Evolutionary conservation across 1,140 invertebrate species (phyloP).

Genomic region (Amphibalanus amphitrite): DNA sequence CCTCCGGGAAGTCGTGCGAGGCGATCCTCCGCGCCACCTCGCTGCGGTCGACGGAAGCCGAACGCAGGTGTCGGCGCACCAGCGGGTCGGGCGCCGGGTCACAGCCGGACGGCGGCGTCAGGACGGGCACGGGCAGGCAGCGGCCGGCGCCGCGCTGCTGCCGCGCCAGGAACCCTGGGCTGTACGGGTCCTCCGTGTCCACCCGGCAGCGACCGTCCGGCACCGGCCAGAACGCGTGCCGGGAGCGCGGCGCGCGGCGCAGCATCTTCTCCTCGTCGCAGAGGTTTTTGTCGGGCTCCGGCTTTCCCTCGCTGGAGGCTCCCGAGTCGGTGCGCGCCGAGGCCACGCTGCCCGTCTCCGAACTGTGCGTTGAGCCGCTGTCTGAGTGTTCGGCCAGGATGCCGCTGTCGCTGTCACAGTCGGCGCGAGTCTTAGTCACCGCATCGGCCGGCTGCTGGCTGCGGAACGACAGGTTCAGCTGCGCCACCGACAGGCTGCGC

Average conservation of each 20-base stretch:
- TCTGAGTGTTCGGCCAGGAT: neutral
- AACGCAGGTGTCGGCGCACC: neutral
- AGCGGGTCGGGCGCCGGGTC: neutral
- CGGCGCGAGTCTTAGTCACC: neutral
- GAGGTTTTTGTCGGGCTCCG: too few relatives aligned
- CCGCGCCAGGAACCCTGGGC: too few relatives aligned
- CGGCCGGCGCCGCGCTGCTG: too few relatives aligned
- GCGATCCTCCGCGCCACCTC: neutral
- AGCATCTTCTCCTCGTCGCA: too few relatives aligned
- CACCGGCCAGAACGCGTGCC: too few relatives aligned
- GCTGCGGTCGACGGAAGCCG: neutral
- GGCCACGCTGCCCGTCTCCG: neutral
- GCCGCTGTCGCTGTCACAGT: slow-evolving; percentile 1
- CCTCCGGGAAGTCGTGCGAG: neutral
- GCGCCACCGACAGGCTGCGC: neutral
- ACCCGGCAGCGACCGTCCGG: too few relatives aligned
- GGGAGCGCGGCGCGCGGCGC: too few relatives aligned
- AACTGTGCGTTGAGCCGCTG: neutral
- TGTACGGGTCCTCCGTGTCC: too few relatives aligned
- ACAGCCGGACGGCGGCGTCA: too few relatives aligned
- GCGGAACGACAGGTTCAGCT: neutral
- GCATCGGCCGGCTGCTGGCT: neutral
- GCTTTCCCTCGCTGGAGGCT: too few relatives aligned
- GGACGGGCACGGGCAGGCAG: too few relatives aligned
- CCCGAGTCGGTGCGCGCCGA: neutral